Evolutionary conservation across 2,797 vertebrate species (phyloP), one percentile per base, ranked within the genome.

Genomic region (Mionectes olivaceus): DNA sequence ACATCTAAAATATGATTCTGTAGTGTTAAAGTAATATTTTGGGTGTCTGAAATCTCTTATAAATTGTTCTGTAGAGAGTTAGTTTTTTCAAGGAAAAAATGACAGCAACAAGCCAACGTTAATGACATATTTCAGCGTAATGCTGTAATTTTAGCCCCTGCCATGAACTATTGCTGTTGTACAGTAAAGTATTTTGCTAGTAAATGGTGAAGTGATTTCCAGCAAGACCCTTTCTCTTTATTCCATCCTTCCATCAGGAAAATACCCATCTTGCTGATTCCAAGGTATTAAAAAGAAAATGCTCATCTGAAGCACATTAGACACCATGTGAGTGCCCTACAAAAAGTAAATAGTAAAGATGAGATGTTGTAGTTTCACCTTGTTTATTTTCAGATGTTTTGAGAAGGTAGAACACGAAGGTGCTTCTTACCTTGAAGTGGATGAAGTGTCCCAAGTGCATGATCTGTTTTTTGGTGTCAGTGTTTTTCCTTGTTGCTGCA

Each of bases 81-180:
- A 35, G 25, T 39, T 92, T 92, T 93, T 94, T 80, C 60, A 93
- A 93, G 70, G 81, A 76, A 94, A 88, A 96, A 91, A 94, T 89
- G 88, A 94, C 87, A 93, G 85, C 91, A 87, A 91, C 94, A 95
- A 90, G 39, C 85, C 87, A 90, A 90, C 43, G 46, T 56, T 93
- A 96, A 97, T 94, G 91, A 92, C 82, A 94, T 82, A 94, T 90
- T 96, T 96, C 95, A 89, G 93, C 80, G 91, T 95, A 96, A 95
- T 90, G 91, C 93, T 96, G 88, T 94, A 93, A 96, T 97, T 96
- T 96, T 90, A 94, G 93, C 49, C 71, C 90, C 77, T 96, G 70
- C 83, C 85, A 96, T 77, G 87, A 90, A 79, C 93, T 84, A 61
- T 71, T 94, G 87, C 85, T 84, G 87, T 60, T 96, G 90, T 73